Conservation (phyloP, 1,140 invertebrate species). For the Papilio dardanus region DNA sequence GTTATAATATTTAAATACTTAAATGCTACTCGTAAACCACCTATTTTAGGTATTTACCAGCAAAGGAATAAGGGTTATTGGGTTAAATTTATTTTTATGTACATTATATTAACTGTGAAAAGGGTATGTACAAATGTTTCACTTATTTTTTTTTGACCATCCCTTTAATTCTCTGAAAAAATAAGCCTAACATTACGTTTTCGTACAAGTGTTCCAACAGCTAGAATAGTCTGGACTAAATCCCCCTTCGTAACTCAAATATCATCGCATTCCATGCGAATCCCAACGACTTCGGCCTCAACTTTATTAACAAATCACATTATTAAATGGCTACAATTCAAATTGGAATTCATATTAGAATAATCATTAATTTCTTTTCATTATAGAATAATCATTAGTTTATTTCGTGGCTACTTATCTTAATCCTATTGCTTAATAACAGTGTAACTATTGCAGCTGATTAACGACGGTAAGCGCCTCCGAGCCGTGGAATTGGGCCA, state of each 20-base stretch:
- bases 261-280: no score
- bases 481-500: slow-evolving; percentile 72
- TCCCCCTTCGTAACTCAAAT: no score
- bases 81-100: slow-evolving; percentile 80
- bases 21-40: slow-evolving; percentile 64
- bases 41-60: slow-evolving; percentile 82
- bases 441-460: slow-evolving; percentile 47
- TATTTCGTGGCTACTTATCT: background rate
- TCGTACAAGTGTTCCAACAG: no score
- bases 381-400: background rate
- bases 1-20: slow-evolving; percentile 62
- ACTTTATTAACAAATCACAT: no score
- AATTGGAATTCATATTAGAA: background rate
- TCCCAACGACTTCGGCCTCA: no score
- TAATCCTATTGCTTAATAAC: slow-evolving; percentile 31
- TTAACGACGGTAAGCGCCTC: slow-evolving; percentile 49
- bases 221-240: no score
- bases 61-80: slow-evolving; percentile 77
- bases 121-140: slow-evolving; percentile 57
- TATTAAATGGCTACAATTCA: no score
- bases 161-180: no score
- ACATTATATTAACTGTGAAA: slow-evolving; percentile 61
- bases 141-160: background rate
- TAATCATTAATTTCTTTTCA: background rate
- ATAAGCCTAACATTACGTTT: no score